Base-by-base conservation (phyloP, 2,113 vertebrate species). In the Cyphomyrus discorhynchus region DNA sequence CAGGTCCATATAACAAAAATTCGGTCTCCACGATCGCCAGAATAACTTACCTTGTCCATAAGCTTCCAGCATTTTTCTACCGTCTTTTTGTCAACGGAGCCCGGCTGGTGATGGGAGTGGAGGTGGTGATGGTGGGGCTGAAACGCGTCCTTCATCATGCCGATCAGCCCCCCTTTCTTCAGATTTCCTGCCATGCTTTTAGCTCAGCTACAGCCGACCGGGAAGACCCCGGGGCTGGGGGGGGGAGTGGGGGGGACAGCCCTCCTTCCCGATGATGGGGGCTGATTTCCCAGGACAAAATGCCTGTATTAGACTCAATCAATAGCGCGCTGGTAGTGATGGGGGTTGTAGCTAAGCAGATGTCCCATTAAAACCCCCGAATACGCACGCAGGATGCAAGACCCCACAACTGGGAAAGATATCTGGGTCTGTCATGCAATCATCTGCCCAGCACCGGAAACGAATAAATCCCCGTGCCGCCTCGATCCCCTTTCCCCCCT, bases 21-120 rank as follows among this genome's bases (percentile, higher is more conserved):
- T 31, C n/a, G 10, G 31, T 70, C 74, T 13, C 35, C 35, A 80
- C 35, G 5, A 17, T 39, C 27, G 15, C 31, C 11, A 35, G 31
- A 80, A 42, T 42, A 42, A n/a, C 94, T 70, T 92, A 98, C 98
- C 97, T 99, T 99, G 93, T 99, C 98, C 98, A 99, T 99, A 85
- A 98, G 96, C 93, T 99, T 99, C 98, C 98, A 99, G 93, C 98
- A 99, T 94, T 99, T 99, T 95, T 99, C 98, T 96, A 99, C 98
- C 82, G 97, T 98, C 95, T 98, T 98, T 94, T 98, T 98, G 96
- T 99, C 98, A 95, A 99, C 98, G 90, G 97, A 92, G 90, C 98
- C 97, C 11, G 98, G 98, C 93, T 98, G 98, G 94, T 98, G 97
- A 89, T 98, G 97, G 92, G 97, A 95, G 93, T 98, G 97, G 93